These are phyloP conservation scores for Spongilla lacustris DNA, from an alignment of 37 sponge, comb jelly and placozoan genomes.

Conservation along the genomic window DNA sequence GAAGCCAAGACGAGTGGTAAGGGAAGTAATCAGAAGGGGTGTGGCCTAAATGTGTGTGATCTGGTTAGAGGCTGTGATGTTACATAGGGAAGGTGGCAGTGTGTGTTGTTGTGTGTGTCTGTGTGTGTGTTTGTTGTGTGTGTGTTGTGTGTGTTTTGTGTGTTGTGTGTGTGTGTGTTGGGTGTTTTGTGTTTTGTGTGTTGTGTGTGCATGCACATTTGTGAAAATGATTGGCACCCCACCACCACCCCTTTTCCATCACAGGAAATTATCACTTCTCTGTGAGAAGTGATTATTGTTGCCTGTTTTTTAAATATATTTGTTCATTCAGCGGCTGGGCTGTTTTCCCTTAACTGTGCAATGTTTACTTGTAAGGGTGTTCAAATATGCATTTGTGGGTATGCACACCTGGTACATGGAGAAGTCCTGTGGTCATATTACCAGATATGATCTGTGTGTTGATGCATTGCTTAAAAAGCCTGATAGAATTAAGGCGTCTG, in stretches of 20 bases:
- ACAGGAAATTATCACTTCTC: too few relatives aligned
- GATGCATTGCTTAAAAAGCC: background rate
- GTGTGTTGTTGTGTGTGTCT: background rate
- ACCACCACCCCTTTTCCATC: too few relatives aligned
- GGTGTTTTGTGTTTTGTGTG: background rate
- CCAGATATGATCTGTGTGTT: background rate
- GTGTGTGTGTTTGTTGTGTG: background rate
- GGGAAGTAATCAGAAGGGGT: background rate
- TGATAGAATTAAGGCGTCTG: too few relatives aligned
- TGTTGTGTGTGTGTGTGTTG: background rate
- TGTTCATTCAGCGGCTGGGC: too few relatives aligned
- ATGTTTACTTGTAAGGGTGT: background rate
- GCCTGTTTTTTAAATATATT: too few relatives aligned
- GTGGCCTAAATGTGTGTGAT: background rate
- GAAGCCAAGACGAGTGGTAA: slow-evolving; percentile 50
- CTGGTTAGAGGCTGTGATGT: background rate
- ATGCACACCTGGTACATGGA: too few relatives aligned
- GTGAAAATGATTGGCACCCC: background rate
- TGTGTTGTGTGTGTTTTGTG: background rate
- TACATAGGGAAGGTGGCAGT: background rate
- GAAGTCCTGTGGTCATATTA: background rate
- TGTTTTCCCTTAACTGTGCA: too few relatives aligned
- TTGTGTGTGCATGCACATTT: background rate
- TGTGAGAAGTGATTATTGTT: too few relatives aligned
- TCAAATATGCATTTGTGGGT: background rate